Evolutionary conservation across 2,888 invertebrate species (phyloP), one percentile per base, ranked within the genome.

Genomic region (Heliconius aoede): DNA sequence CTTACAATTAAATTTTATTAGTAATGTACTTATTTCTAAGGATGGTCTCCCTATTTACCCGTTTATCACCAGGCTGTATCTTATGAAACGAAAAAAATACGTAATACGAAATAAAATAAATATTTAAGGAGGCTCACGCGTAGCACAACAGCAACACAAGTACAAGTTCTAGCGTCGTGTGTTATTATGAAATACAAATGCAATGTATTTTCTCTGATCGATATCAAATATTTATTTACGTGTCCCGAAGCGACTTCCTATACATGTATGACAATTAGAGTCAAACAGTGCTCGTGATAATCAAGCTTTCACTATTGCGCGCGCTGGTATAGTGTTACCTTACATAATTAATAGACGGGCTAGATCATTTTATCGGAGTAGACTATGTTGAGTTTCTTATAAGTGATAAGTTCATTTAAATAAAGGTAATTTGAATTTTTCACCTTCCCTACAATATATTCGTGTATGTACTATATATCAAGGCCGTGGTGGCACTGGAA

Each of bases 221-320:
- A 51, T 55, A 69, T 69, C 69, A 30, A 73, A 74, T 82, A 88
- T 85, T 87, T 77, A 65, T 58, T 72, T 68, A 72, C 36, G 72
- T 40, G 71, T 72, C 64, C 67, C 60, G 30, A 74, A 79, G 68
- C 74, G 24, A 74, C 64, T 76, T 78, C 68, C 55, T 73, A 60
- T 73, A 73, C 76, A 77, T 46, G 51, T 69, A 75, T 76, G 73
- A 79, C 78, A 76, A 77, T 76, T 79, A 81, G 72, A 79, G 79
- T 79, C 78, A 79, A 79, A 76, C 72, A 78, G 71, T 77, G 78
- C 55, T 80, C 79, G 80, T 82, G 79, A 79, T 79, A 78, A 68
- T 64, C 77, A 73, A 80, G 88, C 91, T 92, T 93, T 93, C 93
- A 90, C 92, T 92, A 81, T 87, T 86, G 87, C 86, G 86, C 86